phyloP scores from a whole-genome alignment of 2,113 vertebrate genomes.

The Cricetomys ansorgei region DNA sequence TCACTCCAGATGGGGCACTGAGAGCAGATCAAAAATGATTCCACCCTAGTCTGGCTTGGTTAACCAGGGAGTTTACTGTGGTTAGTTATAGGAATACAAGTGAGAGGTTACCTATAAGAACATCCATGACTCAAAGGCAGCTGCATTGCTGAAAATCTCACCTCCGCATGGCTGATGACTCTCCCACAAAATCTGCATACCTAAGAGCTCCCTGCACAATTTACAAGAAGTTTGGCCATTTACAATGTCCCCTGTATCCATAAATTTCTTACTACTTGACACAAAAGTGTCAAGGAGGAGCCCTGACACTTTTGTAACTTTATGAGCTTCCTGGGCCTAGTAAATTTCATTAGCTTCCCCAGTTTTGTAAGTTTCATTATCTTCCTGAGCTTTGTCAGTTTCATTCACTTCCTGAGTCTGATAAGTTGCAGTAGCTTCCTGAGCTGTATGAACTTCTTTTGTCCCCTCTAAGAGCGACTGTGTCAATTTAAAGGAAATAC shows the following conservation, averaged over 20 bases:
- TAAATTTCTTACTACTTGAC: background rate
- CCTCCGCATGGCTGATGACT: background rate
- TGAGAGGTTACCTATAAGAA: background rate
- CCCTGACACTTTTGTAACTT: background rate
- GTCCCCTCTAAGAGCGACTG: background rate
- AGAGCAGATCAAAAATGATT: background rate
- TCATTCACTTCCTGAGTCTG: background rate
- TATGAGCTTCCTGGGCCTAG: background rate
- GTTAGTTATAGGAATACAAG: background rate
- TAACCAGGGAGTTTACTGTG: background rate
- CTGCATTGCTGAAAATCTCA: background rate
- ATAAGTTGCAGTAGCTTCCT: background rate
- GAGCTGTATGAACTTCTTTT: background rate
- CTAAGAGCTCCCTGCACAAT: background rate
- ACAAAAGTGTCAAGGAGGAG: no score
- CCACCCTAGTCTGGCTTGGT: background rate
- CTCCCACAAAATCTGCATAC: background rate
- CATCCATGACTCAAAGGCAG: background rate
- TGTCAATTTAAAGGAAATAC: background rate
- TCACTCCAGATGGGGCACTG: background rate
- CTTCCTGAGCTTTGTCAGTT: background rate
- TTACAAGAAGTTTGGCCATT: background rate
- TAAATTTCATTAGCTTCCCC: background rate
- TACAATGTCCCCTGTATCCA: background rate
- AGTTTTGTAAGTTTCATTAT: background rate